Percentiles rank a stretch among this genome's conserved stretches.
phyloP scores from a whole-genome alignment of 2,113 vertebrate species.

The Nibea coibor region DNA sequence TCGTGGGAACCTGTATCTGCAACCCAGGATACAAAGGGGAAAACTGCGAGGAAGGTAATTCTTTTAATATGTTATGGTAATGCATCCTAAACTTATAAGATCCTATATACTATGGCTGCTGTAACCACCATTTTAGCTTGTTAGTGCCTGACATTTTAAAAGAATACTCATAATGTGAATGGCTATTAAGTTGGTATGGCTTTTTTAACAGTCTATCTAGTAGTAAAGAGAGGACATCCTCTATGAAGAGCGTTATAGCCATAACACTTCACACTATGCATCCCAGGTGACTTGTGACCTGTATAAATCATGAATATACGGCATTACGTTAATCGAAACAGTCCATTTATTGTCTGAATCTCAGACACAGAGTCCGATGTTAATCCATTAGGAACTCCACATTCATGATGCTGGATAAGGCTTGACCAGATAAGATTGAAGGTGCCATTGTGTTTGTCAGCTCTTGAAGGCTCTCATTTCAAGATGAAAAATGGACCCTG shows the following conservation, averaged over 20 bases:
- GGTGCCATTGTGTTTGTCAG: conserved; percentile 85
- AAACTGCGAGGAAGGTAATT: conserved; percentile 96
- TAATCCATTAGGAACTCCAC: conserved; percentile 77
- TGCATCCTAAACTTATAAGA: conserved; percentile 22
- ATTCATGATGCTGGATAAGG: conserved; percentile 66
- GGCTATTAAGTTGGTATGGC: conserved; percentile 30
- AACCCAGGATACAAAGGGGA: conserved; percentile 98
- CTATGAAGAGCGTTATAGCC: conserved; percentile 37
- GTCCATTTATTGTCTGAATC: conserved; percentile 67
- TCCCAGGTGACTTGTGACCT: conserved; percentile 39
- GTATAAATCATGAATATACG: conserved; percentile 50
- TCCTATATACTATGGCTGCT: conserved; percentile 22
- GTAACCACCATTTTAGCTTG: neutral
- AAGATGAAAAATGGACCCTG: conserved; percentile 86
- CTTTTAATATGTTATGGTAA: conserved; percentile 30
- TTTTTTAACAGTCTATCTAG: conserved; percentile 39
- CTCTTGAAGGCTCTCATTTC: conserved; percentile 86
- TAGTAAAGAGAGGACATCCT: conserved; percentile 37
- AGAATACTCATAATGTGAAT: conserved; percentile 28
- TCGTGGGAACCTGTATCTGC: conserved; percentile 98
- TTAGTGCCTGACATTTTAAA: conserved; percentile 48
- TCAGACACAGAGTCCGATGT: conserved; percentile 71
- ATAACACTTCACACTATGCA: conserved; percentile 45
- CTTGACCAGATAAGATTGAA: conserved; percentile 83
- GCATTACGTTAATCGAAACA: conserved; percentile 61